Base-by-base conservation (phyloP, 2,888 invertebrate species). In the Antitype chi region DNA sequence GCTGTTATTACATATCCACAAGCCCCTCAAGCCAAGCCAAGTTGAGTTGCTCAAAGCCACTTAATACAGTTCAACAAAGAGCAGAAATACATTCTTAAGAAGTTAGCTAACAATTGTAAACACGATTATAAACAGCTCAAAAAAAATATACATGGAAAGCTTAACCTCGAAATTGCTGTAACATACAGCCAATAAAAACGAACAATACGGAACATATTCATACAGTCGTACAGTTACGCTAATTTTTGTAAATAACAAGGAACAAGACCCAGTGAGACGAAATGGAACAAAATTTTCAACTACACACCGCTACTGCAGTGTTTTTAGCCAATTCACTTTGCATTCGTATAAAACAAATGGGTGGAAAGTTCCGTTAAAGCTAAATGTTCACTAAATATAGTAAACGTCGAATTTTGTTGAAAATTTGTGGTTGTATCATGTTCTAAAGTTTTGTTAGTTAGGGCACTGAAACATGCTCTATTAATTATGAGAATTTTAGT, bases 251-350 rank as follows among this genome's bases (percentile, higher is more conserved):
- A 83, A 81, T 80, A 86, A 83, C 83, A 86, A 81, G 72, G 76
- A 82, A 84, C 79, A 81, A 52, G 69, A 69, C 70, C 87, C 87
- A 28, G 1, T 75, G 88, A 87, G 84, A 81, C 79, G 64, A 57
- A 71, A 77, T 77, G 74, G 43, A 74, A 76, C 78, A 70, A 82
- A 74, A 86, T 88, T 82, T 86, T 78, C 82, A 88, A 84, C 81
- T 76, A 64, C 77, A 38, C 38, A 68, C 74, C 71, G 69, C 75
- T 82, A 59, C 75, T 70, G 79, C 77, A 53, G 66, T 81, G 86
- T 87, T 85, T 86, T 87, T 81, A 78, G 73, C 75, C 76, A 76
- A 77, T 87, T 87, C 80, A 87, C 82, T 88, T 88, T 80, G 87
- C 74, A 81, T 84, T 70, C 78, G 76, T 64, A 76, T 73, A 68